phyloP scores from a whole-genome alignment of 2,797 vertebrate species.

The Poeciliopsis presidionis region DNA sequence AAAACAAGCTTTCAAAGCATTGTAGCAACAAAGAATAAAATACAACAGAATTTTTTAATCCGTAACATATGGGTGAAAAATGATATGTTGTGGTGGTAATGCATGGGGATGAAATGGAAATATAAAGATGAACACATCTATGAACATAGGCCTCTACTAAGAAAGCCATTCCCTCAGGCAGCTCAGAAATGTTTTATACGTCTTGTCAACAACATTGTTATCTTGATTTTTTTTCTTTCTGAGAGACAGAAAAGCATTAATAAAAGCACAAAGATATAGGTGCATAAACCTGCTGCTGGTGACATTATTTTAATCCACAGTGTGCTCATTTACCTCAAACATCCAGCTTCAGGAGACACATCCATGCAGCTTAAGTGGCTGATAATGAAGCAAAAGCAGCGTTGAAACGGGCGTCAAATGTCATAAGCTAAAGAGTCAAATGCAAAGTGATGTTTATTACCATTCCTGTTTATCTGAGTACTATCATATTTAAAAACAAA shows the following conservation, averaged over 20 bases:
- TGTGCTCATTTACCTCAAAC: background rate
- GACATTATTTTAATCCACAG: background rate
- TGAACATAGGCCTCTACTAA: no score
- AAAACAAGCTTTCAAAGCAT: background rate
- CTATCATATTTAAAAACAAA: background rate
- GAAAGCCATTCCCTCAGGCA: no score
- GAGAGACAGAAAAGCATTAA: background rate
- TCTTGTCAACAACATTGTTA: background rate
- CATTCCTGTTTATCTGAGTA: background rate
- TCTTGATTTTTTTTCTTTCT: background rate
- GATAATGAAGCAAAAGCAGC: background rate
- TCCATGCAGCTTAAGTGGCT: background rate
- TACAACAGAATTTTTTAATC: background rate
- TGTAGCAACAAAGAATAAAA: background rate
- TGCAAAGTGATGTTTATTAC: background rate
- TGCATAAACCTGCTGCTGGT: background rate
- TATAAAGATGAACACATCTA: background rate
- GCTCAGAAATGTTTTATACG: background rate
- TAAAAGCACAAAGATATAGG: background rate
- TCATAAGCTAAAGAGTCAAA: background rate
- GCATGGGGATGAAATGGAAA: background rate
- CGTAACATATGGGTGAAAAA: background rate
- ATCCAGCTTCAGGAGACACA: background rate
- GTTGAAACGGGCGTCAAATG: background rate
- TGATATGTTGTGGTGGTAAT: background rate